These are phyloP conservation scores for Leucopsar rothschildi DNA, from an alignment of 2,113 vertebrate genomes.

Conservation along the genomic window DNA sequence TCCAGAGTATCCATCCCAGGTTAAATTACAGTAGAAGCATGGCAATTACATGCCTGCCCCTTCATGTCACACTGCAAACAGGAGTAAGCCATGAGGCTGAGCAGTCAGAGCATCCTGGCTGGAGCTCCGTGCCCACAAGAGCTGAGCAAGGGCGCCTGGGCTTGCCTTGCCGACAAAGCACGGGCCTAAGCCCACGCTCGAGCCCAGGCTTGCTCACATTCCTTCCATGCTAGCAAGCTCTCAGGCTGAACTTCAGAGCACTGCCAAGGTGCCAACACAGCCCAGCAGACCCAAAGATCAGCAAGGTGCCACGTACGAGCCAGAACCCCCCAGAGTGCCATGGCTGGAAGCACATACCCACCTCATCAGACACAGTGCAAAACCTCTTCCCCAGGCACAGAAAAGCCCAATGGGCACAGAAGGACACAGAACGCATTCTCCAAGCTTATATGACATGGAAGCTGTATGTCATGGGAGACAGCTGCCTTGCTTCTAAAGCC, in stretches of 20 bases:
- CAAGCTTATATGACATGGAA: fast-evolving
- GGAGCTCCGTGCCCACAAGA: neutral
- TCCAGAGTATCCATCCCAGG: fast-evolving
- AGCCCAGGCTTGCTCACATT: slow-evolving; percentile 47
- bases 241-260: neutral
- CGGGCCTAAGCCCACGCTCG: neutral
- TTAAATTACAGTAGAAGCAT: neutral
- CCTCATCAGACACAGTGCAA: fast-evolving
- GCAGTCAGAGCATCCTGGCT: neutral
- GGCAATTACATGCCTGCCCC: fast-evolving
- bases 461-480: fast-evolving
- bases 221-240: neutral
- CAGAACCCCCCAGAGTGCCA: fast-evolving
- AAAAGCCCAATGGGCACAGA: neutral
- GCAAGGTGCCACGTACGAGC: fast-evolving
- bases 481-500: neutral
- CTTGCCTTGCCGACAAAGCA: neutral
- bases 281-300: neutral
- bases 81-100: neutral
- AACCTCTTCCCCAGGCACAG: neutral
- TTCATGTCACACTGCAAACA: neutral
- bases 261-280: neutral
- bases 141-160: neutral
- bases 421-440: neutral
- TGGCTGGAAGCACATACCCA: fast-evolving